Conservation (phyloP, 2,113 vertebrate species). For the Tyto alba region DNA sequence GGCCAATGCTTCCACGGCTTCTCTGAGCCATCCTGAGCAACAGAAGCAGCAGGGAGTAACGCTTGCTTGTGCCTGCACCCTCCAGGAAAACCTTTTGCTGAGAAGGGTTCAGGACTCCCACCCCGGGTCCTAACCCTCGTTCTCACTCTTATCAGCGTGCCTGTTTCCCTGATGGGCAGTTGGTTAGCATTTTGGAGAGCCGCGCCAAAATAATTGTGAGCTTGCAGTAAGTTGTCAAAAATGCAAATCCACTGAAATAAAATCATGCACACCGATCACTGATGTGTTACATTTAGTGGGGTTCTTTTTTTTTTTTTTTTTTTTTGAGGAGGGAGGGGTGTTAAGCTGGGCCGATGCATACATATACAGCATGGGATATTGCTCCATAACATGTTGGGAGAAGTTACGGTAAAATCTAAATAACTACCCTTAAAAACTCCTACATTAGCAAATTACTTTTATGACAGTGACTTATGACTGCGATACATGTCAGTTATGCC, state of each 20-base stretch:
- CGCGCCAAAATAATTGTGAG: neutral
- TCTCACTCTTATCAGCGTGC: neutral
- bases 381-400: neutral
- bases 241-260: neutral
- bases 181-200: neutral
- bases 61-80: no score
- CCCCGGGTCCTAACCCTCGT: neutral
- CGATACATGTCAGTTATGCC: neutral
- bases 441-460: neutral
- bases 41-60: neutral
- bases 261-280: neutral
- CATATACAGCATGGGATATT: rapidly evolving
- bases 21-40: neutral
- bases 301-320: rapidly evolving
- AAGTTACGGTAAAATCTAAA: neutral
- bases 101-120: neutral
- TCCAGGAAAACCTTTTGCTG: neutral
- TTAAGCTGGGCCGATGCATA: neutral
- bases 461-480: neutral
- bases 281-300: neutral
- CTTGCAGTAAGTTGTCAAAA: neutral
- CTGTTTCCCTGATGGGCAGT: neutral
- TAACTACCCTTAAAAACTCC: rapidly evolving
- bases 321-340: rapidly evolving
- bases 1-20: neutral